Conservation (phyloP, 1,140 invertebrate genomes). For the Ctenoplectra terminalis region DNA sequence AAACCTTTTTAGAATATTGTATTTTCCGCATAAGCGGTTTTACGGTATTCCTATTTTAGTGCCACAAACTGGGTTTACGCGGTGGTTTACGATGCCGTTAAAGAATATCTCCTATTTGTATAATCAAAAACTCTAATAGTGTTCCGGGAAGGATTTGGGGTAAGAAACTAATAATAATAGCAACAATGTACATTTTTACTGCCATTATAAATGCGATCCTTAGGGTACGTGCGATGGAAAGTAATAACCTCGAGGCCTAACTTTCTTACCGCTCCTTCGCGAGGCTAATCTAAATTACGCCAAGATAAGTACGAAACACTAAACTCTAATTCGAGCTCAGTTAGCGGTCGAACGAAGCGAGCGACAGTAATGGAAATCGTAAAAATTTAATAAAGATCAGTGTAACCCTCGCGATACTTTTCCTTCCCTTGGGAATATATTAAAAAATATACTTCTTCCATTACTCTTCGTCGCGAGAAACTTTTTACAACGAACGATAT, state of each 20-base stretch:
- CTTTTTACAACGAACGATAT: neutral
- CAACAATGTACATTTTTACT: constrained; percentile 10
- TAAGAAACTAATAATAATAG: neutral
- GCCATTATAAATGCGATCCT: neutral
- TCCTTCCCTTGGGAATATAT: neutral
- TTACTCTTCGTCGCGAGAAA: neutral
- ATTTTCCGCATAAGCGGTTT: neutral
- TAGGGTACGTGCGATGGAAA: neutral
- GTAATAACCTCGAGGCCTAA: neutral
- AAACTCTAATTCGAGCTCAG: neutral
- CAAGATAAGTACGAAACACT: neutral
- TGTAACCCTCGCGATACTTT: neutral
- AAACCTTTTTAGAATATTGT: neutral
- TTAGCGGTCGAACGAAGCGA: neutral
- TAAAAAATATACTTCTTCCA: neutral
- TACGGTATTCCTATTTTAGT: neutral
- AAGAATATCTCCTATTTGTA: neutral
- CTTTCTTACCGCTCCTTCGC: neutral
- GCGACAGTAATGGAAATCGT: neutral
- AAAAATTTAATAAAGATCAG: constrained; percentile 10
- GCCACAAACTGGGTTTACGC: neutral
- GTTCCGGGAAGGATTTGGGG: neutral
- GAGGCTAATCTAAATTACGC: constrained; percentile 12
- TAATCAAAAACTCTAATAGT: neutral
- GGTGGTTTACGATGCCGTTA: neutral